Conservation (phyloP, 2,797 vertebrate genomes). For the Clarias fuscus region DNA sequence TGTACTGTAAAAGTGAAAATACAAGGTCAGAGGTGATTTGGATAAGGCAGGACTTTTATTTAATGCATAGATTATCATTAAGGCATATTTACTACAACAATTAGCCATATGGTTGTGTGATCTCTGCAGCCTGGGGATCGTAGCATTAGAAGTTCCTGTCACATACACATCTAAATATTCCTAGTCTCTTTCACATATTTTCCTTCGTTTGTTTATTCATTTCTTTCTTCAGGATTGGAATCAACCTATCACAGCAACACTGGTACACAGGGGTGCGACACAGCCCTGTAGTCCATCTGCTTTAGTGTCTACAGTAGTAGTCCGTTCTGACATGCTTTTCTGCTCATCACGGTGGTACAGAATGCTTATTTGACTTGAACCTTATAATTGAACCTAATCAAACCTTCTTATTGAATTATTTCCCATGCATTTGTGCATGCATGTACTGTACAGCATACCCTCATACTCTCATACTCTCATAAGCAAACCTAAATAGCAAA, state of each 20-base stretch:
- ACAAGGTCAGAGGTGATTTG: not conserved
- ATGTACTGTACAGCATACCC: no score
- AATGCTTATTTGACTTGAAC: not conserved
- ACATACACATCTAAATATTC: not conserved
- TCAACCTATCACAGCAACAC: not conserved
- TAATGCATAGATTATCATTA: not conserved
- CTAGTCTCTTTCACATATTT: not conserved
- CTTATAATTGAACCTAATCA: no score
- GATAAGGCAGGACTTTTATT: no score
- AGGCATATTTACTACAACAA: not conserved
- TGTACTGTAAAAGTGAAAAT: not conserved
- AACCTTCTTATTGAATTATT: no score
- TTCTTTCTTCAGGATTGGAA: not conserved
- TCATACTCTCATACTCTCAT: no score
- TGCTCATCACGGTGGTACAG: not conserved
- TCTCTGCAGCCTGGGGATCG: no score
- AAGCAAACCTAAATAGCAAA: no score
- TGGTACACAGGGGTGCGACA: not conserved
- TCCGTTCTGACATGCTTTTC: not conserved
- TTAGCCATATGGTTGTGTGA: not conserved
- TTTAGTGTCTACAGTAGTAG: not conserved
- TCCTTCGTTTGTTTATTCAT: not conserved
- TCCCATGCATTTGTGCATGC: no score
- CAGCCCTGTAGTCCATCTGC: not conserved
- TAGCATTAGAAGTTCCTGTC: no score